phyloP scores from a whole-genome alignment of 2,113 vertebrate species.

The Channa maculata region DNA sequence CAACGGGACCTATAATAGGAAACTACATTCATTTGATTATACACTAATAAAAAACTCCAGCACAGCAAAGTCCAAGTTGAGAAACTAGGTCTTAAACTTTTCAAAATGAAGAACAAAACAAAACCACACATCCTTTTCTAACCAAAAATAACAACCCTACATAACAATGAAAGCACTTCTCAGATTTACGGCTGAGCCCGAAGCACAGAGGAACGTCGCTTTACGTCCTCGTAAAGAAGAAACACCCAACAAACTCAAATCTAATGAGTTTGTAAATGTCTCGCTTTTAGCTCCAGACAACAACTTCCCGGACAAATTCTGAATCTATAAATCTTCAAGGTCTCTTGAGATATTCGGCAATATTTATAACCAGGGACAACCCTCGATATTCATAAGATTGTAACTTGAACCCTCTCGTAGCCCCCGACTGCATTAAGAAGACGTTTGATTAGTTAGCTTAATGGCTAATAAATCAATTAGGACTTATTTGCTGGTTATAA shows the following conservation, averaged over 20 bases:
- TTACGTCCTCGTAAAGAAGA: background rate
- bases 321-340: background rate
- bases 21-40: too few species aligned
- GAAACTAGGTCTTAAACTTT: background rate
- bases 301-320: too few species aligned
- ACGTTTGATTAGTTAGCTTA: too few species aligned
- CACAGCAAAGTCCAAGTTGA: background rate
- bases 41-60: background rate
- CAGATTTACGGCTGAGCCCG: background rate
- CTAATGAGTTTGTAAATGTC: background rate
- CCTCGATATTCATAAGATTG: too few species aligned
- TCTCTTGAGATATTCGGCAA: background rate
- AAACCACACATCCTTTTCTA: too few species aligned
- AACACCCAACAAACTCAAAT: background rate
- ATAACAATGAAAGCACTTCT: background rate
- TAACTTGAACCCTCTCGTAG: background rate
- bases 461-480: too few species aligned
- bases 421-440: too few species aligned
- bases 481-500: too few species aligned
- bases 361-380: background rate
- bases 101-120: too few species aligned
- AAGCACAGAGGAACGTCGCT: slow-evolving; percentile 15
- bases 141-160: background rate
- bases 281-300: background rate
- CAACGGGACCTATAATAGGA: too few species aligned